Evolutionary conservation across 2,888 invertebrate species (phyloP).

Genomic region (Mimumesa dahlbomi): DNA sequence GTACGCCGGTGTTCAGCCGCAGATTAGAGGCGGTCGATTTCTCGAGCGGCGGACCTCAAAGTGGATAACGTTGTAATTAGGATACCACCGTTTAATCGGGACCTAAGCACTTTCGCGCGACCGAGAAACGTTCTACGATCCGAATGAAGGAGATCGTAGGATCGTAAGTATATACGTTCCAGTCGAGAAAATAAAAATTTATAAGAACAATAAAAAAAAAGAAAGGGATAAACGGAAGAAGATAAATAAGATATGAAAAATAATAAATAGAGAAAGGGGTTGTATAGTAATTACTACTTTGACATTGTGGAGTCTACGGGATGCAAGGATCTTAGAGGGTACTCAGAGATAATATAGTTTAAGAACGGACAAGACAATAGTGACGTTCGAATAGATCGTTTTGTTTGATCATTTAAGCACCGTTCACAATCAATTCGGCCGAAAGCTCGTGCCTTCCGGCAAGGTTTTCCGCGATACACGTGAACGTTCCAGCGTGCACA

Average conservation of each 20-base stretch:
- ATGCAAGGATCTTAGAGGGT: neutral
- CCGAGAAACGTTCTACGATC: too few species aligned
- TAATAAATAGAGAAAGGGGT: constrained; percentile 5
- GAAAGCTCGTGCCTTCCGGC: constrained; percentile 82
- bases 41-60: too few species aligned
- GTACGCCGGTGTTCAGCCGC: too few species aligned
- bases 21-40: too few species aligned
- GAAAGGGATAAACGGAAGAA: neutral
- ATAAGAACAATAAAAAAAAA: too few species aligned
- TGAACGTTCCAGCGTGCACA: constrained; percentile 83
- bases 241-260: neutral
- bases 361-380: constrained; percentile 49
- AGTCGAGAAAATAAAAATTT: too few species aligned
- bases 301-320: constrained; percentile 23
- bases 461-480: constrained; percentile 83
- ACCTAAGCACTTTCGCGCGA: too few species aligned
- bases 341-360: constrained; percentile 19
- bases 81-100: too few species aligned
- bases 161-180: too few species aligned
- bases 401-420: constrained; percentile 69
- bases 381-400: constrained; percentile 43
- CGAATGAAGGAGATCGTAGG: too few species aligned
- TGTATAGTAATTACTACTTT: neutral
- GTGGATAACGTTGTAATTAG: too few species aligned
- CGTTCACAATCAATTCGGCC: constrained; percentile 82